Conservation (phyloP, 2,113 vertebrate species). For the Eulemur macaco region DNA sequence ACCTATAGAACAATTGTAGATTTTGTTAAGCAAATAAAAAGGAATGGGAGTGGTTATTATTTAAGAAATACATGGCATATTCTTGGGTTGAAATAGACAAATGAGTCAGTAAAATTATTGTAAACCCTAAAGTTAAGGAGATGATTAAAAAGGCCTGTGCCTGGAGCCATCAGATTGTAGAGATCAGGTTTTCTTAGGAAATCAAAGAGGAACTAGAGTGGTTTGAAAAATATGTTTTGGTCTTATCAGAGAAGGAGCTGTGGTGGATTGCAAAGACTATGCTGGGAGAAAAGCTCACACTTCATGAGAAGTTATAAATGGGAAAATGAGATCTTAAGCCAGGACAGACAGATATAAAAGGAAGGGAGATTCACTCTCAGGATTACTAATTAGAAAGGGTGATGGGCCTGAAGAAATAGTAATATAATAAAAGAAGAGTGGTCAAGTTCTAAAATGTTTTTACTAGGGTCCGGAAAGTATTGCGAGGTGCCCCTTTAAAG, state of each 20-base stretch:
- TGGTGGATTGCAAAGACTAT: not conserved
- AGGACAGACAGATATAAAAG: not conserved
- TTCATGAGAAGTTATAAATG: not conserved
- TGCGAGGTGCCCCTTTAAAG: not conserved
- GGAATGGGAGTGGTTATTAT: not conserved
- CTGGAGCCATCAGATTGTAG: not conserved
- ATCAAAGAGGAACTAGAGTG: not conserved
- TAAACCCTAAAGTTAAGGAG: not conserved
- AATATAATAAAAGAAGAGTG: not conserved
- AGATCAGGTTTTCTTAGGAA: slow-evolving; percentile 7
- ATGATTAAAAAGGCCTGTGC: not conserved
- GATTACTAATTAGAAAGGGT: not conserved
- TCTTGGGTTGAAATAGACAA: not conserved
- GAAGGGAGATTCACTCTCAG: not conserved
- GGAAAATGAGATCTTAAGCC: not conserved
- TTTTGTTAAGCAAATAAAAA: slow-evolving; percentile 10
- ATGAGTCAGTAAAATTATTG: not conserved
- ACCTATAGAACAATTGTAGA: not conserved
- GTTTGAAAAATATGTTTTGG: not conserved
- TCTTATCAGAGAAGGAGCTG: not conserved
- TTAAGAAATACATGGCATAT: not conserved
- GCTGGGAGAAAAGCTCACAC: not conserved
- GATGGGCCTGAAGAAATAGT: not conserved
- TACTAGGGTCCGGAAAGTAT: not conserved
- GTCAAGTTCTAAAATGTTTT: not conserved